Evolutionary conservation across 2,797 vertebrate species (phyloP).

Genomic region (Centropyge bicolor): DNA sequence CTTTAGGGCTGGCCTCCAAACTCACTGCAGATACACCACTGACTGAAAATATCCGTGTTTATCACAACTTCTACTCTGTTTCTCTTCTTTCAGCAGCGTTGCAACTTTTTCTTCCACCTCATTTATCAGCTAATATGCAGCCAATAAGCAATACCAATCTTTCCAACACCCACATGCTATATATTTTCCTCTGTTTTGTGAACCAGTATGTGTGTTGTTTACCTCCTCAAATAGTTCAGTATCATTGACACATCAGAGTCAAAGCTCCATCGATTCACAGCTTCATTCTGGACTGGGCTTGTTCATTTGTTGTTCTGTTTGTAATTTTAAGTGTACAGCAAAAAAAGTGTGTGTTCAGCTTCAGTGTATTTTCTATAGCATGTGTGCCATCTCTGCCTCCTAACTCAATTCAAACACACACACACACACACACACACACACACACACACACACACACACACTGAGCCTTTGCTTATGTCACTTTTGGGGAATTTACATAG

Average conservation of each 20-base stretch:
- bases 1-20: conserved; percentile 43
- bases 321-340: conserved; percentile 50
- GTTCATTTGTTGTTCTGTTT: conserved; percentile 43
- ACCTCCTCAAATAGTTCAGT: conserved; percentile 29
- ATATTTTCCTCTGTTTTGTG: background rate
- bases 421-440: conserved; percentile 8
- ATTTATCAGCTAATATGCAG: conserved; percentile 13
- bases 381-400: background rate
- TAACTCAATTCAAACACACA: conserved; percentile 17
- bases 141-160: background rate
- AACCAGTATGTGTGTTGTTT: conserved; percentile 27
- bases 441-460: background rate
- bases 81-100: background rate
- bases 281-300: conserved; percentile 35
- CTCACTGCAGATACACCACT: conserved; percentile 27
- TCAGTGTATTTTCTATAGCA: conserved; percentile 16
- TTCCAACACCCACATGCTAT: background rate
- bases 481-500: too few relatives aligned
- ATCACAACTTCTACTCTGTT: background rate
- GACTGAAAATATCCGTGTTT: conserved; percentile 24
- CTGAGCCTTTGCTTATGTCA: too few relatives aligned
- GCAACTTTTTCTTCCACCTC: background rate
- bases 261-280: conserved; percentile 40
- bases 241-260: conserved; percentile 22
- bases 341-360: conserved; percentile 38